Evolutionary conservation across 2,888 invertebrate genomes (phyloP).

Genomic region (Lagria hirta): DNA sequence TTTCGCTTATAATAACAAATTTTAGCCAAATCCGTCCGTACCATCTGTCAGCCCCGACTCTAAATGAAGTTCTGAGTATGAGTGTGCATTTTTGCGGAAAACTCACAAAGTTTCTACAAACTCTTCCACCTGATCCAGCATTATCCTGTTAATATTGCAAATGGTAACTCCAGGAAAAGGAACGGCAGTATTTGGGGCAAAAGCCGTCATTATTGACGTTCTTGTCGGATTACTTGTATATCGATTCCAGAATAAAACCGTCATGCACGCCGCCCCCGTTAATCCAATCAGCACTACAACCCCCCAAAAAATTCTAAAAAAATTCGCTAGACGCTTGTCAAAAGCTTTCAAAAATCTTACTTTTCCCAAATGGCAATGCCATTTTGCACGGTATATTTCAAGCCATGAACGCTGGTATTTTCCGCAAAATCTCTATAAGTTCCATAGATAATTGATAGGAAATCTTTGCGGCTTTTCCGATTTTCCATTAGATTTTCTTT

Average conservation of each 20-base stretch:
- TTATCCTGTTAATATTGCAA: slow-evolving; percentile 45
- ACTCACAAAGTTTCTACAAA: slow-evolving; percentile 37
- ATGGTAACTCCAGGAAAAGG: slow-evolving; percentile 52
- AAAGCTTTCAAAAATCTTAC: slow-evolving; percentile 31
- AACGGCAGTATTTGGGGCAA: slow-evolving; percentile 42
- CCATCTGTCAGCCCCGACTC: no score
- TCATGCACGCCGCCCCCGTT: slow-evolving; percentile 45
- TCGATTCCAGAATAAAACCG: slow-evolving; percentile 47
- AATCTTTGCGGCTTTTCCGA: slow-evolving; percentile 23
- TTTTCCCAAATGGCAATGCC: slow-evolving; percentile 36
- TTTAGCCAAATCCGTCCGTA: no score
- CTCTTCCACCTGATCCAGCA: slow-evolving; percentile 37
- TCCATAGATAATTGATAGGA: slow-evolving; percentile 29
- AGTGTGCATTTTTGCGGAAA: no score
- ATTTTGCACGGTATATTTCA: slow-evolving; percentile 44
- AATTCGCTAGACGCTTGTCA: slow-evolving; percentile 4
- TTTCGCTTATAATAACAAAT: no score
- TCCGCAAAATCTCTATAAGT: slow-evolving; percentile 46
- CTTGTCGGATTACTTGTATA: slow-evolving; percentile 48
- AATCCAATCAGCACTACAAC: slow-evolving; percentile 38
- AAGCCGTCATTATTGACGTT: slow-evolving; percentile 44
- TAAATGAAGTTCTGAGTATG: no score
- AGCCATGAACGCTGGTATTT: slow-evolving; percentile 48
- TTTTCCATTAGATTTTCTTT: no score
- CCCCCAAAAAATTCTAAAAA: slow-evolving; percentile 45